Conservation (phyloP, 2,113 vertebrate genomes). For the Cervus canadensis region DNA sequence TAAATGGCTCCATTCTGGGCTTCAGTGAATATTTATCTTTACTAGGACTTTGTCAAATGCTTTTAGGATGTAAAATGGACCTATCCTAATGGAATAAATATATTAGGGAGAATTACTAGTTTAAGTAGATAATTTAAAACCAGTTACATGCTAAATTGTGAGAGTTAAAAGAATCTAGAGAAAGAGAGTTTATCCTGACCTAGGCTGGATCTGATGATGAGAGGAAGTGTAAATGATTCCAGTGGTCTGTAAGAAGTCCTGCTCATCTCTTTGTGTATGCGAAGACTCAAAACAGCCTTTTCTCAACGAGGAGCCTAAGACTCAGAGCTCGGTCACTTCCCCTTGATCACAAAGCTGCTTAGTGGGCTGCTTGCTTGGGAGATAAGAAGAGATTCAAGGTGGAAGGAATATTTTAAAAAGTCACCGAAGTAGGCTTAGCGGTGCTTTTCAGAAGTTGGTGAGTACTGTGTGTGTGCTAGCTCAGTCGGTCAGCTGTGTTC, state of each 20-base stretch:
- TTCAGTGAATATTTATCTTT: neutral
- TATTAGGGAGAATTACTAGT: neutral
- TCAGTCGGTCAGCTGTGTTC: neutral
- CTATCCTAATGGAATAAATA: neutral
- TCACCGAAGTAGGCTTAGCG: rapidly evolving
- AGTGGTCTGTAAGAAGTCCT: rapidly evolving
- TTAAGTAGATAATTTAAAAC: neutral
- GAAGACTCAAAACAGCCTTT: neutral
- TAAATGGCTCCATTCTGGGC: neutral
- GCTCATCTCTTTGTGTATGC: neutral
- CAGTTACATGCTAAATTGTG: neutral
- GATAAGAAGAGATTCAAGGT: neutral
- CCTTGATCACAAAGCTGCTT: neutral
- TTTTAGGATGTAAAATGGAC: neutral
- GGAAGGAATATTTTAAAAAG: neutral
- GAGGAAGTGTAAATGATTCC: too few relatives aligned
- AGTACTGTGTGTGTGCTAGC: neutral
- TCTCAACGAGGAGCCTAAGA: neutral
- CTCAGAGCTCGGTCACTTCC: neutral
- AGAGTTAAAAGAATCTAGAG: neutral
- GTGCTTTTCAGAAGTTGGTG: neutral
- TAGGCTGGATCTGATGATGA: neutral
- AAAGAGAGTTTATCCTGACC: neutral
- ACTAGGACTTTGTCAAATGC: neutral
- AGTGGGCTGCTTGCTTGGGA: neutral